A percentile compares a stretch with the other conserved stretches of the same genome.
Conservation (phyloP, 2,797 vertebrate species). For the Peromyscus nudipes region DNA sequence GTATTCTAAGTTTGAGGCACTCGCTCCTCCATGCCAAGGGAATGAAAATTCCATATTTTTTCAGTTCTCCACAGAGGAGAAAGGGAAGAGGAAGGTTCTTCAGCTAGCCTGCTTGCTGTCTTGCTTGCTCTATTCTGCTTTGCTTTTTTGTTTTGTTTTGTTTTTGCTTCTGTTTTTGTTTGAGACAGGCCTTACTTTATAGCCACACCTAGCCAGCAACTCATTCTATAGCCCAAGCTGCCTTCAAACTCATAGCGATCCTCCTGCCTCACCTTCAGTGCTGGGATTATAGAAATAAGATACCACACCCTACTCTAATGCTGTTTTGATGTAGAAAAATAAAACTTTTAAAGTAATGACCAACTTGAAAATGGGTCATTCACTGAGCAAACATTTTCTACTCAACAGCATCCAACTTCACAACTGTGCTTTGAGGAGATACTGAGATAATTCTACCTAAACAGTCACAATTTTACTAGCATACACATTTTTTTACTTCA, state of each 20-base stretch:
- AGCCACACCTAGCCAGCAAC: not conserved
- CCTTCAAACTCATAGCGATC: not conserved
- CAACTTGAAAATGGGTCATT: not conserved
- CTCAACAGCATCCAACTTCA: not conserved
- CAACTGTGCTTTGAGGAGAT: not conserved
- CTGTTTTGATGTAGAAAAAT: not conserved
- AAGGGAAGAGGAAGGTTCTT: not conserved
- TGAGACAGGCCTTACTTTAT: not conserved
- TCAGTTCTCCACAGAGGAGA: not conserved
- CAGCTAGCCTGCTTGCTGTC: not conserved
- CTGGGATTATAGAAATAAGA: not conserved
- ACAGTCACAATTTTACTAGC: not conserved
- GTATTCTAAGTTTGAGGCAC: not conserved
- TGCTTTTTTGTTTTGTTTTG: not conserved
- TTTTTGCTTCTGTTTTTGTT: not conserved
- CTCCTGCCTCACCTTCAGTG: not conserved
- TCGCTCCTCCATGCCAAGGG: not conserved
- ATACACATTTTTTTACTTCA: not conserved
- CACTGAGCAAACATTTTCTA: not conserved
- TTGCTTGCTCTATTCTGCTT: not conserved
- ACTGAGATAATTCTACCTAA: constrained; percentile 27
- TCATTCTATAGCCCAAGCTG: not conserved
- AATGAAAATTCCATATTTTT: not conserved
- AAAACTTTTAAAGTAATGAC: constrained; percentile 2
- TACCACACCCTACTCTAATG: not conserved